Percentiles rank a stretch among this genome's conserved stretches.
These are phyloP conservation scores for Phalacrocorax pelagicus DNA, from an alignment of 2,113 vertebrate species.

Conservation along the genomic window DNA sequence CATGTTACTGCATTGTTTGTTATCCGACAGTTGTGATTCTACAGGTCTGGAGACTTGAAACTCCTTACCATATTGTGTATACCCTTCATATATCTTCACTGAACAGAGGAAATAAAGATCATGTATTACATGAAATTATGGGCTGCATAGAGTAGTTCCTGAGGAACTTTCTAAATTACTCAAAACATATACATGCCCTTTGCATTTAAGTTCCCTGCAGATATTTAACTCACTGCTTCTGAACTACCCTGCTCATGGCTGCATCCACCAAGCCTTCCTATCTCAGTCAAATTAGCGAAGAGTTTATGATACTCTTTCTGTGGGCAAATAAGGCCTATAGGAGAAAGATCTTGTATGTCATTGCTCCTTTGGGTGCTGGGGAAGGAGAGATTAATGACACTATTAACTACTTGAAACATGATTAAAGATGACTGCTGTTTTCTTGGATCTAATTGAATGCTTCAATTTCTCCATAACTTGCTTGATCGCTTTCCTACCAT, in stretches of 20 bases:
- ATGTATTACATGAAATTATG: fast-evolving
- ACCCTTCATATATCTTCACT: fast-evolving
- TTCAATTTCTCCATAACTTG: not conserved
- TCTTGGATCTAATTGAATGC: not conserved
- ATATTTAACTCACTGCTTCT: not conserved
- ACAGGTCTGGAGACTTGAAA: fast-evolving
- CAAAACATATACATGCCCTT: fast-evolving
- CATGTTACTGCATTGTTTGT: fast-evolving
- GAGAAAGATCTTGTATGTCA: fast-evolving
- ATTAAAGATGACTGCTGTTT: not conserved
- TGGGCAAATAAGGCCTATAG: not conserved
- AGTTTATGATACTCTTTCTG: not conserved
- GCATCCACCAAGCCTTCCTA: not conserved
- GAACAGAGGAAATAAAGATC: not conserved
- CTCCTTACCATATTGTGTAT: fast-evolving
- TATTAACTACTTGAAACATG: not conserved
- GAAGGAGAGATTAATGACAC: not conserved
- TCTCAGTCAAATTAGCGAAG: not conserved
- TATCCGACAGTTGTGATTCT: not conserved
- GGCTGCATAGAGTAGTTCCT: not conserved
- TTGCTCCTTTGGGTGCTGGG: not conserved
- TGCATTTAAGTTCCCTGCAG: not conserved
- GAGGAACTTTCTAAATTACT: not conserved
- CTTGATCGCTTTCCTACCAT: not conserved
- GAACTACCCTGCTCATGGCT: not conserved